These are phyloP conservation scores for Anodontia alba DNA, from an alignment of 2,888 invertebrate genomes.

Conservation along the genomic window DNA sequence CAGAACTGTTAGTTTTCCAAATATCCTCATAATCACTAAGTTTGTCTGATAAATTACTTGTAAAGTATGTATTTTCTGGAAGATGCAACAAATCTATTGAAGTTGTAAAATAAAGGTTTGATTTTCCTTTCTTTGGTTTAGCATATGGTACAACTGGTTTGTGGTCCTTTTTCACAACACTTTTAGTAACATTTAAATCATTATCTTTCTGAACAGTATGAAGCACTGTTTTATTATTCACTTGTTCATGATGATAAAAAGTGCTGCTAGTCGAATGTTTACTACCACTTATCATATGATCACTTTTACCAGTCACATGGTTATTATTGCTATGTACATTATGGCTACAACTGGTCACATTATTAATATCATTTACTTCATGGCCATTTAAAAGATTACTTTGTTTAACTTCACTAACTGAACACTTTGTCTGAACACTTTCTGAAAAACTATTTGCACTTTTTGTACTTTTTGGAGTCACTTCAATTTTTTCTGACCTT, in stretches of 20 bases:
- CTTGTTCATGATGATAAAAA: neutral
- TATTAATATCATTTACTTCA: neutral
- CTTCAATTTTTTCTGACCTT: slow-evolving; percentile 20
- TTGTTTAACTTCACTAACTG: slow-evolving; percentile 38
- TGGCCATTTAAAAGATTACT: slow-evolving; percentile 7
- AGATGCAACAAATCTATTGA: slow-evolving; percentile 69
- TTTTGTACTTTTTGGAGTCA: slow-evolving; percentile 3
- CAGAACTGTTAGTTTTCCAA: slow-evolving; percentile 87
- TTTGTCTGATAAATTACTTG: slow-evolving; percentile 95
- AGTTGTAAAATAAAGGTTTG: slow-evolving; percentile 70
- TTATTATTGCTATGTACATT: neutral
- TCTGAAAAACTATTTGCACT: slow-evolving; percentile 34
- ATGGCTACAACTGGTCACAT: neutral
- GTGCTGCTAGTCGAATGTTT: neutral
- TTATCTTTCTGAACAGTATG: slow-evolving; percentile 34
- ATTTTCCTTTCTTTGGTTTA: slow-evolving; percentile 61
- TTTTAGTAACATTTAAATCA: slow-evolving; percentile 20
- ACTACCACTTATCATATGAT: neutral
- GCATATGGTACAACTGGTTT: slow-evolving; percentile 53
- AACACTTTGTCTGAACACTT: slow-evolving; percentile 63
- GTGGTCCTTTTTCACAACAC: slow-evolving; percentile 41
- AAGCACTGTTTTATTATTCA: slow-evolving; percentile 36
- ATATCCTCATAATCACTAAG: slow-evolving; percentile 98
- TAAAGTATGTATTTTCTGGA: slow-evolving; percentile 88
- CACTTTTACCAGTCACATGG: slow-evolving; percentile 20